A percentile compares a stretch with the other conserved stretches of the same genome.
Conservation (phyloP, 2,888 invertebrate species). For the Saturnia pavonia region DNA sequence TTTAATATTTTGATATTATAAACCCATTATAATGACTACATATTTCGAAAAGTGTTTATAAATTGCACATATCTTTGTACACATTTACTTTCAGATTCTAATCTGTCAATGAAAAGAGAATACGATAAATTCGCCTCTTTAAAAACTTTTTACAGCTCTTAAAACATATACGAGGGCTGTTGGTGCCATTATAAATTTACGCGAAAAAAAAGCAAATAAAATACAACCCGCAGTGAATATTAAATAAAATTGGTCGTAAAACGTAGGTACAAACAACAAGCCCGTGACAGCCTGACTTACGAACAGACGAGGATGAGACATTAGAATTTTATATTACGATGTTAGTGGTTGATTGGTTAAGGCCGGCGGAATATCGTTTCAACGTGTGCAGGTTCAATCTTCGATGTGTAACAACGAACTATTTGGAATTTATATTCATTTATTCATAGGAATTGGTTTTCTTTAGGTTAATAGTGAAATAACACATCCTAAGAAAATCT, state of each 20-base stretch:
- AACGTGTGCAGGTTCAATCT: neutral
- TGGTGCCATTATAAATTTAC: neutral
- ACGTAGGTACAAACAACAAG: neutral
- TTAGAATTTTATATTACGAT: neutral
- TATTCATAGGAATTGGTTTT: no score
- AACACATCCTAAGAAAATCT: no score
- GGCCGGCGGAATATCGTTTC: neutral
- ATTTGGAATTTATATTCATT: no score
- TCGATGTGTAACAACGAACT: neutral
- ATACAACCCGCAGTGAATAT: neutral
- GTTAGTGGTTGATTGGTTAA: neutral
- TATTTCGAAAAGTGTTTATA: no score
- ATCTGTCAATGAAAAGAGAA: neutral
- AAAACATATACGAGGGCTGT: neutral
- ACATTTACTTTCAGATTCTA: neutral
- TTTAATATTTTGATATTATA: no score
- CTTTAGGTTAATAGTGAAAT: no score
- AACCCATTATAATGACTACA: no score
- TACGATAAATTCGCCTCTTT: neutral
- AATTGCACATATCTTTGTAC: neutral
- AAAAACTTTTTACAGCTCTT: neutral
- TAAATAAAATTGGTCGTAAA: constrained; percentile 1
- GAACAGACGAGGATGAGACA: neutral
- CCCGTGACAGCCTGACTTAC: neutral
- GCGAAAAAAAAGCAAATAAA: constrained; percentile 5